Percentiles rank a stretch among this genome's conserved stretches.
These are phyloP conservation scores for Otolemur garnettii DNA, from an alignment of 2,113 vertebrate genomes.

Conservation along the genomic window DNA sequence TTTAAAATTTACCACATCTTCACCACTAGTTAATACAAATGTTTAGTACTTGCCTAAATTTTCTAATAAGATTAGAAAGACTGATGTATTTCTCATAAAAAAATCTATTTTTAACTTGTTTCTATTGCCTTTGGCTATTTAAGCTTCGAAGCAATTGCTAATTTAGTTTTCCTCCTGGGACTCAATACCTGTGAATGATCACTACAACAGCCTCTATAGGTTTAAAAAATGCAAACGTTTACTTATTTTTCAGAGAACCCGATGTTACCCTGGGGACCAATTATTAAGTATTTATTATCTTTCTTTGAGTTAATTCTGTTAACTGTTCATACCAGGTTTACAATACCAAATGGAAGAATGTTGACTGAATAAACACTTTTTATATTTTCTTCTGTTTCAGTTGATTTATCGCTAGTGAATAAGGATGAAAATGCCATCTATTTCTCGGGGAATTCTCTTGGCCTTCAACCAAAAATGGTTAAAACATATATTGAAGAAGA, in stretches of 20 bases:
- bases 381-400: conserved; percentile 84
- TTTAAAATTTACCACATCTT: neutral
- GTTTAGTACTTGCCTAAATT: neutral
- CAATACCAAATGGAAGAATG: conserved; percentile 42
- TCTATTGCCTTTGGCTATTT: conserved; percentile 2
- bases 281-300: conserved; percentile 52
- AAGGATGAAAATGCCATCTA: conserved; percentile 92
- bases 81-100: neutral
- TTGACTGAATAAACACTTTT: conserved; percentile 43
- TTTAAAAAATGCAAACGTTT: conserved; percentile 55
- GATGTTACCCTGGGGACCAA: neutral
- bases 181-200: neutral
- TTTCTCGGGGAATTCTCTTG: conserved; percentile 94
- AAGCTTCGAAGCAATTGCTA: neutral
- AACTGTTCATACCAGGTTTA: conserved; percentile 42
- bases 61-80: neutral
- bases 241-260: conserved; percentile 54
- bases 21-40: neutral
- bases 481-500: conserved; percentile 94
- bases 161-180: conserved; percentile 16
- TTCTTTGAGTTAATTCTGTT: conserved; percentile 55
- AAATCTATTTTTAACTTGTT: conserved; percentile 20
- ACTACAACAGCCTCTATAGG: neutral
- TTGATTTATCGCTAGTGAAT: conserved; percentile 89
- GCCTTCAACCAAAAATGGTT: conserved; percentile 94